phyloP scores from a whole-genome alignment of 2,113 vertebrate species.

The Grammomys surdaster region DNA sequence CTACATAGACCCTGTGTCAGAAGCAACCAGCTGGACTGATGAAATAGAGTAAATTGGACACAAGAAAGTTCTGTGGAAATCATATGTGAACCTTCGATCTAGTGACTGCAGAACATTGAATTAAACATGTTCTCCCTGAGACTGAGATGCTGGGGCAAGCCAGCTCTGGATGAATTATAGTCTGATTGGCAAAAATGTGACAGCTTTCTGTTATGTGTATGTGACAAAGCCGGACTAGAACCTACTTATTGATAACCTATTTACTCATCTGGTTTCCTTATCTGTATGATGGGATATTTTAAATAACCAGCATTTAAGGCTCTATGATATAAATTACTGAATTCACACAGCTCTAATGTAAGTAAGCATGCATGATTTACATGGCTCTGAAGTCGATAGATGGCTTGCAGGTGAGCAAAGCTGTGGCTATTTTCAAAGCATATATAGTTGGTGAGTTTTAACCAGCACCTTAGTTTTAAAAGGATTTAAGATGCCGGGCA shows the following conservation, averaged over 20 bases:
- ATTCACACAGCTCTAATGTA: background rate
- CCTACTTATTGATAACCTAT: background rate
- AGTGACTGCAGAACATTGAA: background rate
- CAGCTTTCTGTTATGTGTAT: slow-evolving; percentile 34
- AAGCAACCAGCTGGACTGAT: background rate
- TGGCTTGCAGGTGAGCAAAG: background rate
- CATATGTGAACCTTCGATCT: background rate
- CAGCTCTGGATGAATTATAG: slow-evolving; percentile 1
- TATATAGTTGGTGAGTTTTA: background rate
- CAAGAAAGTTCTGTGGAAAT: background rate
- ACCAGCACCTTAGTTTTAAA: background rate
- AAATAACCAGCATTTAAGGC: background rate
- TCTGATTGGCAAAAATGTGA: slow-evolving; percentile 30
- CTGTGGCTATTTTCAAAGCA: background rate
- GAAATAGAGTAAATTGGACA: background rate
- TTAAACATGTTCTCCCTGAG: background rate
- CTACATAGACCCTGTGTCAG: background rate
- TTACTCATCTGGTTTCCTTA: background rate
- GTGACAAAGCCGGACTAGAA: slow-evolving; percentile 39
- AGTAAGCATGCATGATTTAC: background rate
- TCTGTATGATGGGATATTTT: background rate
- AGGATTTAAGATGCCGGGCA: too few species aligned
- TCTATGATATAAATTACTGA: background rate
- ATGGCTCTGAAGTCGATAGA: background rate
- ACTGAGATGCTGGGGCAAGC: background rate